Evolutionary conservation across 53 echinoderm and acorn worm species (phyloP), one percentile per base, ranked within the genome.

Genomic region (Paracentrotus lividus): DNA sequence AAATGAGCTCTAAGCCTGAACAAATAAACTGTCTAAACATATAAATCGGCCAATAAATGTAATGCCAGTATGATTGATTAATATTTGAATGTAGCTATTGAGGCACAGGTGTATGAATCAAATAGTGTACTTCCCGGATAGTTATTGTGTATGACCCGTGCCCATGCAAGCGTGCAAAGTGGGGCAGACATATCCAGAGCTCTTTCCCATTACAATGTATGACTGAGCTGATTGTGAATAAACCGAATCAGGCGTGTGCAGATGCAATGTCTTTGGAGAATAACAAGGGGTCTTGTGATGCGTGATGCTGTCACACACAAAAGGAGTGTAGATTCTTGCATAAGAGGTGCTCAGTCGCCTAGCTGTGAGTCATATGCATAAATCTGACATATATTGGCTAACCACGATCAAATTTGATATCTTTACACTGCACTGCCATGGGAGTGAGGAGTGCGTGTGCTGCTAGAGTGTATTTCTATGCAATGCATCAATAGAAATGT

Each of bases 291-390:
- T 72, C 72, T n/a, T 40, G 72, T 57, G 57, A 57, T 57, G 21
- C n/a, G n/a, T 38, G 72, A 72, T 72, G 72, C 72, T 72, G 36
- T 72, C 72, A 72, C 40, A 72, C 72, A 72, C 72, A 72, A 38
- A 72, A 20, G 72, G 36, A 85, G 85, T 26, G 85, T 85, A 85
- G 85, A 49, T 49, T 85, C 51, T 85, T 51, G 72, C 72, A 72
- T 51, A 85, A 51, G 47, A 51, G 85, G 85, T 51, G 51, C 85
- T 85, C 85, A 85, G 29, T 47, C n/a, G 54, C 53, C 32, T n/a
- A n/a, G n/a, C n/a, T 88, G 56, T 88, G 88, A 88, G 88, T 88
- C 88, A 88, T 88, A 88, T 56, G 88, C 88, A 88, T 88, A 88
- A 38, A 88, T 56, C 57, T 88, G 88, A 88, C 88, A 56, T 88